Evolutionary conservation across 2,113 vertebrate genomes (phyloP), one percentile per base, ranked within the genome.

Genomic region (Monopterus albus): DNA sequence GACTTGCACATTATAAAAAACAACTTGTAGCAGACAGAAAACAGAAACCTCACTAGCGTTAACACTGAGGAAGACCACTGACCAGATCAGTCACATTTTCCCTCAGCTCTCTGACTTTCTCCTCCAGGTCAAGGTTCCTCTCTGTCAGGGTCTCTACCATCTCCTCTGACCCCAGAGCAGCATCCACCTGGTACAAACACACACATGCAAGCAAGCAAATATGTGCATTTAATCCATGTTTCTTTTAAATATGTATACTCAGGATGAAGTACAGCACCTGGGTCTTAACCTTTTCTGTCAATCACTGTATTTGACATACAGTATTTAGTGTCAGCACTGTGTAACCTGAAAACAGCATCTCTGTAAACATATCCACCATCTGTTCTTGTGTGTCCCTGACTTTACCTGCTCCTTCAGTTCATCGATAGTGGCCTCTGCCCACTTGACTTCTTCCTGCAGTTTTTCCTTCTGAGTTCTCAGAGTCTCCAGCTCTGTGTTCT

Each of bases 91-190:
- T 90, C 69, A 93, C 91, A 0, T 90, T 93, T 76, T 94, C 89
- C 0, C 95, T 93, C 74, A 99, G 87, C 82, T 98, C 96, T 53
- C 98, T 90, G 79, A 99, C 98, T 94, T 94, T 98, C 94, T 99
- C 97, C 78, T 99, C 97, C 81, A 98, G 91, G 73, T 99, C 96
- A 4, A 99, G 89, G 91, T 97, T 99, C 57, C 98, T 93, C 81
- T 98, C 98, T 0, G 98, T 97, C 74, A 99, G 91, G 1, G 94
- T 99, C 89, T 99, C 98, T 72, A 99, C 97, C 98, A 99, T 99
- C 91, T 99, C 98, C 78, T 99, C 97, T 0, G 98, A 96, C 0
- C 98, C 98, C 72, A 99, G 83, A 3, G 97, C 97, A 45, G 97
- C 97, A 10, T 99, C 98, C 86, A 99, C 98, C 97, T 99, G 86